Evolutionary conservation across 1,140 invertebrate genomes (phyloP), one percentile per base, ranked within the genome.

Genomic region (Drosophila seguyi): DNA sequence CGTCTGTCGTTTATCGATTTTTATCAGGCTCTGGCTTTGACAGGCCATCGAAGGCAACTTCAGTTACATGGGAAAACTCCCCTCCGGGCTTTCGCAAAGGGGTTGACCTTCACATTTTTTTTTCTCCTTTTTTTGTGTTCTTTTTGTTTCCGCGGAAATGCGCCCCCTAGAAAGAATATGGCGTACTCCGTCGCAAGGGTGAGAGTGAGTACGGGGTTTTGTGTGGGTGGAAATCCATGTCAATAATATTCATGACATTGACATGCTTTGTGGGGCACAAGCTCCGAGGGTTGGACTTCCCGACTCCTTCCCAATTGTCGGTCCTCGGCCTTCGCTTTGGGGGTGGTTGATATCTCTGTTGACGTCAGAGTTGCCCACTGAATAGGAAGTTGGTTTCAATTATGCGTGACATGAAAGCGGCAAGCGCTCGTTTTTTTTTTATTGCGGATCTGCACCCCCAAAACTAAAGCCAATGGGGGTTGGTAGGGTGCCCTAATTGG

Each of bases 191-290:
- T 67, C 11, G 39, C 16, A 29, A 6, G 45, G 48, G 13, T 10
- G 47, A 47, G 59, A 52, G 41, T 25, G 20, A 25, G 65, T 39
- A 29, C 11, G 57, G 57, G 38, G 13, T 11, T 25, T n/a, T 68
- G 42, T 50, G 65, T 66, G 60, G 65, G 25, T 66, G 48, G 53
- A 87, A 87, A 83, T 88, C 76, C 79, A 88, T 88, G 83, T 87
- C 83, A 88, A 87, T 83, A 87, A 88, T 88, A 80, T 87, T 88
- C 83, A 83, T 82, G 84, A 83, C 84, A 87, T 87, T 87, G 83
- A 88, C 83, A 87, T 87, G 82, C 83, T 86, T 85, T 85, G 79
- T 87, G 82, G 75, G 79, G 52, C 83, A 79, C 62, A 62, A 75
- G 60, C 50, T 47, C 41, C 65, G 29, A 22, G 61, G 57, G 61